Conservation (phyloP, 2,797 vertebrate species). For the Eulemur coronatus region DNA sequence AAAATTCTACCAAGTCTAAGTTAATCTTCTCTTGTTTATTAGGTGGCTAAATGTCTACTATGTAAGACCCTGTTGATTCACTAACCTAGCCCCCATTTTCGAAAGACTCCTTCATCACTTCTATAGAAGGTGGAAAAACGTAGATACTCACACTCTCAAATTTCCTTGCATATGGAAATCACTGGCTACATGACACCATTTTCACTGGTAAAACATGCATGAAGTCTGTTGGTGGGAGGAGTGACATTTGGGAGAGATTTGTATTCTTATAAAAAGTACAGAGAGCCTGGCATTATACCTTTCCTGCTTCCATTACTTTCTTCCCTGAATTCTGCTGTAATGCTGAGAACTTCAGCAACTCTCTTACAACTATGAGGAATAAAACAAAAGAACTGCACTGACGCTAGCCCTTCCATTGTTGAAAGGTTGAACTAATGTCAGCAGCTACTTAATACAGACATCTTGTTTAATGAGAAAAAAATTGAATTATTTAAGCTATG, state of each 20-base stretch:
- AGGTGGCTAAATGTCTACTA: neutral
- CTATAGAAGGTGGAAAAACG: neutral
- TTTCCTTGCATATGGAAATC: neutral
- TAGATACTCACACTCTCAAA: neutral
- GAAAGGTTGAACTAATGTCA: neutral
- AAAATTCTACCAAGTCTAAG: neutral
- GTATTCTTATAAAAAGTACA: neutral
- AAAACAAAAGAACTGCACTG: neutral
- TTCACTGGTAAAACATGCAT: neutral
- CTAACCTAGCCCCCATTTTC: neutral
- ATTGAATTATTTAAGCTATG: neutral
- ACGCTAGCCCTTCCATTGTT: neutral
- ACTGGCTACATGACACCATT: neutral
- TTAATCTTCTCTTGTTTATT: constrained; percentile 42
- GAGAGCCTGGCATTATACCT: neutral
- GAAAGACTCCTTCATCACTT: neutral
- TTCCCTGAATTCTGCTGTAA: neutral
- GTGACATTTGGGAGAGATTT: neutral
- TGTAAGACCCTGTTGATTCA: neutral
- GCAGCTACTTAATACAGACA: neutral
- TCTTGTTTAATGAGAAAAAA: neutral
- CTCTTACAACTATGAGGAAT: neutral
- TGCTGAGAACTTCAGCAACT: neutral
- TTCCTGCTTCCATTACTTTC: neutral
- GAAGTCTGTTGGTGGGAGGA: neutral